A percentile compares a stretch with the other conserved stretches of the same genome.
These are phyloP conservation scores for Caracal caracal DNA, from an alignment of 2,113 vertebrate genomes.

Conservation along the genomic window DNA sequence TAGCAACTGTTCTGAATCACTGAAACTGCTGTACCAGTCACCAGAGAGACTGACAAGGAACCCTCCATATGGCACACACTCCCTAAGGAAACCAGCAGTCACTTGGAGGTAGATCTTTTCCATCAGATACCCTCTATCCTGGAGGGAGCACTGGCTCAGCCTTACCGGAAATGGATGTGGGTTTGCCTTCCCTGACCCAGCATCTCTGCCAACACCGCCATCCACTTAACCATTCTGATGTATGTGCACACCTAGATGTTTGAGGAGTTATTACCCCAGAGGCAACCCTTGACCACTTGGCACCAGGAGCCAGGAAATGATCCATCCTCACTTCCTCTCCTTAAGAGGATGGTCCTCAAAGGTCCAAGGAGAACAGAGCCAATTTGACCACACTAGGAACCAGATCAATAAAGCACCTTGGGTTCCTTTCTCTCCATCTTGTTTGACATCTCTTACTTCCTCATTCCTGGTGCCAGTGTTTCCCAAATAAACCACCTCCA, in stretches of 20 bases:
- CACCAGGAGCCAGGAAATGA: neutral
- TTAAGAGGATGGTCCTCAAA: neutral
- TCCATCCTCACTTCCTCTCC: neutral
- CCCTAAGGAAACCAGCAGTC: neutral
- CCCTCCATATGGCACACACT: neutral
- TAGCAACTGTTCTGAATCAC: neutral
- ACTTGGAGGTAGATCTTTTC: neutral
- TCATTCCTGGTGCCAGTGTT: neutral
- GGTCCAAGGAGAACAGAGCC: neutral
- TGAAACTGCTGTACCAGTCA: neutral
- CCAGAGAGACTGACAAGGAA: neutral
- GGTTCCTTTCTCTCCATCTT: neutral
- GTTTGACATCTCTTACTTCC: neutral
- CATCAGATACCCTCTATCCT: neutral
- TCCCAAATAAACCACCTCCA: constrained; percentile 25
- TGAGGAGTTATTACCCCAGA: neutral
- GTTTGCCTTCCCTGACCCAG: neutral
- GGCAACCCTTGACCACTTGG: neutral
- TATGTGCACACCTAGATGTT: neutral
- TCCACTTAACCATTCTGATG: neutral
- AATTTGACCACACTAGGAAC: neutral
- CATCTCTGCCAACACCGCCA: neutral
- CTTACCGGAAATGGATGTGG: neutral
- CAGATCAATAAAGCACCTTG: neutral
- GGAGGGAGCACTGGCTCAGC: neutral